These are phyloP conservation scores for Rhingia rostrata DNA, from an alignment of 2,888 invertebrate genomes.

Conservation along the genomic window DNA sequence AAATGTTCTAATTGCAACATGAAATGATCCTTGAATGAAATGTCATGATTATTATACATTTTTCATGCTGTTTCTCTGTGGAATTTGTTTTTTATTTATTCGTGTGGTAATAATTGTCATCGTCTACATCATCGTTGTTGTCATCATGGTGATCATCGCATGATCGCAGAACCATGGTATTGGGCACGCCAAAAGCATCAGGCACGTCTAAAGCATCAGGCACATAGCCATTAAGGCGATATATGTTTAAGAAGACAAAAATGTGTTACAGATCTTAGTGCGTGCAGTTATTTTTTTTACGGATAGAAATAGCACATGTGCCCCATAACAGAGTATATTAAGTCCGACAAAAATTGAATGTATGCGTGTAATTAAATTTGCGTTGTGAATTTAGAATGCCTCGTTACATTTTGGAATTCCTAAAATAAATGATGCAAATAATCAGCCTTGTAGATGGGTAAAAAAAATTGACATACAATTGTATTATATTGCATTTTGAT, in stretches of 20 bases:
- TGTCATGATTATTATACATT: conserved; percentile 64
- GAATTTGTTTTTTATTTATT: no score
- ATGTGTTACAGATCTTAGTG: conserved; percentile 61
- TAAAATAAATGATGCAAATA: conserved; percentile 65
- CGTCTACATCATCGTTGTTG: conserved; percentile 67
- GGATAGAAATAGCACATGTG: conserved; percentile 70
- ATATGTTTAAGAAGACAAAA: conserved; percentile 26
- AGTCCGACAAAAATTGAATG: conserved; percentile 3
- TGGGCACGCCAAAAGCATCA: not conserved
- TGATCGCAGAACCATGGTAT: conserved; percentile 39
- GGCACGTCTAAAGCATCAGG: not conserved
- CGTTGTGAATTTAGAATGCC: conserved; percentile 52
- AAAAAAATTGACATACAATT: not conserved
- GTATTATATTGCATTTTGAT: not conserved
- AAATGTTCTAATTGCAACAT: conserved; percentile 61
- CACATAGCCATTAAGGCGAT: conserved; percentile 25
- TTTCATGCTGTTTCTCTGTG: not conserved
- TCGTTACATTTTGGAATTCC: conserved; percentile 58
- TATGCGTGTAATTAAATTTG: conserved; percentile 39
- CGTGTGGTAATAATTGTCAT: conserved; percentile 49
- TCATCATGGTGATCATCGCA: conserved; percentile 62
- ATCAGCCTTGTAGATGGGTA: conserved; percentile 21
- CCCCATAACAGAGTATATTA: conserved; percentile 11
- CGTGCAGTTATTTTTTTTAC: conserved; percentile 27
- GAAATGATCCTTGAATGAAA: conserved; percentile 71